phyloP scores from a whole-genome alignment of 2,888 invertebrate species.

The Scaptomyza reducta region DNA sequence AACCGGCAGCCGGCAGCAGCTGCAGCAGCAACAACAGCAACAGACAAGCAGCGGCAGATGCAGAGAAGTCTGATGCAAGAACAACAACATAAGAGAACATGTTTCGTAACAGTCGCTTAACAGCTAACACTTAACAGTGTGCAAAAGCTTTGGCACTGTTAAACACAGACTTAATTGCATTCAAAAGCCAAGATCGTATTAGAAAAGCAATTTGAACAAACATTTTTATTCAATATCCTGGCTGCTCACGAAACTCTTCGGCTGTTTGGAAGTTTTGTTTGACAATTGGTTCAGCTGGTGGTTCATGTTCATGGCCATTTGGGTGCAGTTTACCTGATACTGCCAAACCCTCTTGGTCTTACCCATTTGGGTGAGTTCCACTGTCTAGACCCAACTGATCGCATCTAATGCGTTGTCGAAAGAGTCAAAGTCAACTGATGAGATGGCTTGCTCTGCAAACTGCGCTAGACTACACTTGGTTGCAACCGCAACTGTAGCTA shows the following conservation, averaged over 20 bases:
- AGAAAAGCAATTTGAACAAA: too few relatives aligned
- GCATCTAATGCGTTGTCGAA: not conserved
- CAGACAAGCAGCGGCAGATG: conserved; percentile 1
- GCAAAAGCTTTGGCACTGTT: conserved; percentile 48
- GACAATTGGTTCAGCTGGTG: not conserved
- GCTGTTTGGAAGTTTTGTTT: too few relatives aligned
- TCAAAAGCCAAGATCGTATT: conserved; percentile 1
- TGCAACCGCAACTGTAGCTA: not conserved
- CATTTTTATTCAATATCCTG: too few relatives aligned
- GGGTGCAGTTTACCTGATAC: rapidly evolving
- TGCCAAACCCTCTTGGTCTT: not conserved
- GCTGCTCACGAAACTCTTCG: too few relatives aligned
- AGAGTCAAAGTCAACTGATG: not conserved
- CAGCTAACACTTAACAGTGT: conserved; percentile 28
- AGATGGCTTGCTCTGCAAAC: not conserved
- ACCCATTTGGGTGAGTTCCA: not conserved
- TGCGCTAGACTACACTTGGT: not conserved
- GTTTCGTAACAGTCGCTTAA: conserved; percentile 42
- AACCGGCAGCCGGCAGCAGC: conserved; percentile 5
- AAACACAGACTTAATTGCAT: not conserved
- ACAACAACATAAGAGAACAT: conserved; percentile 10
- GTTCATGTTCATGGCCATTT: not conserved
- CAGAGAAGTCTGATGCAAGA: not conserved
- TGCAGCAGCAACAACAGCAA: conserved; percentile 1
- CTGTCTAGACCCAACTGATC: not conserved